A percentile compares a stretch with the other conserved stretches of the same genome.
Evolutionary conservation across 2,113 vertebrate species (phyloP).

Genomic region (Plecturocebus donacophilus): DNA sequence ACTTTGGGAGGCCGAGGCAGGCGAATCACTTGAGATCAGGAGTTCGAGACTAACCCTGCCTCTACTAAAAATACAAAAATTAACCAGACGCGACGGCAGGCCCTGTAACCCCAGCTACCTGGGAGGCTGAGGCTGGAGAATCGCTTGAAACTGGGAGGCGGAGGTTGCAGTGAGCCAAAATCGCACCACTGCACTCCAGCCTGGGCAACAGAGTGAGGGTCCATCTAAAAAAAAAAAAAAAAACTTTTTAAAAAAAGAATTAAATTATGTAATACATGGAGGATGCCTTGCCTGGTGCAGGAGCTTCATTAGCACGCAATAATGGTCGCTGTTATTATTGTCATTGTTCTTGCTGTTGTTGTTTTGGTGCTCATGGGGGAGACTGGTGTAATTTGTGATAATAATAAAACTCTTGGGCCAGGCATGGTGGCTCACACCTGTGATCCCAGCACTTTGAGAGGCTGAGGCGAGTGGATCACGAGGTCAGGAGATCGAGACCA

Average conservation of each 20-base stretch:
- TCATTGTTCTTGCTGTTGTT: background rate
- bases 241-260: too few species aligned
- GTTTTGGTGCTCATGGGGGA: background rate
- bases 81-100: background rate
- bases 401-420: background rate
- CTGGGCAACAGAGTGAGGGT: background rate
- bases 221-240: too few species aligned
- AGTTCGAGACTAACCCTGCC: background rate
- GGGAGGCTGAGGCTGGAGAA: background rate
- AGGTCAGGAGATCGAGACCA: too few species aligned
- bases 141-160: background rate
- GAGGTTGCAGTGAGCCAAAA: background rate
- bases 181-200: background rate
- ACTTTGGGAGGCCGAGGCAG: background rate
- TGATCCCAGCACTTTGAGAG: too few species aligned
- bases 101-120: background rate
- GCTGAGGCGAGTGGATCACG: too few species aligned
- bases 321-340: background rate
- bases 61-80: background rate
- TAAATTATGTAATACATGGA: background rate
- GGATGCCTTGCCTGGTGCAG: background rate
- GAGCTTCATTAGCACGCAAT: rapidly evolving
- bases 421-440: too few species aligned
- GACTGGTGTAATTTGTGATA: background rate
- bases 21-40: background rate